Evolutionary conservation across 2,113 vertebrate species (phyloP).

Genomic region (Mustelus asterias): DNA sequence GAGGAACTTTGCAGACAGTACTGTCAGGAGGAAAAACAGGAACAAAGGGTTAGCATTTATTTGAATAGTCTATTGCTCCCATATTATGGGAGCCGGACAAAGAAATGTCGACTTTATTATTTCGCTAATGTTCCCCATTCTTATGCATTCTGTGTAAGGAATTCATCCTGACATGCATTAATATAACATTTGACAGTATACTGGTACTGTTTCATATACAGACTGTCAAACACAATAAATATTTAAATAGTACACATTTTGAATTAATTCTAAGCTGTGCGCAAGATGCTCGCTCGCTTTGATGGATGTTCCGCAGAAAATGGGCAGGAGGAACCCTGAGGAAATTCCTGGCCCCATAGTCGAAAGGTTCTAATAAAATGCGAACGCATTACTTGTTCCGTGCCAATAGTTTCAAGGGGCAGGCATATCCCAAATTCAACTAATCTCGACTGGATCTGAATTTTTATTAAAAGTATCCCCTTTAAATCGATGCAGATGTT

Average conservation of each 20-base stretch:
- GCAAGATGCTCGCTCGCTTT: neutral
- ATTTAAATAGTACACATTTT: neutral
- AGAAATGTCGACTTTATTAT: neutral
- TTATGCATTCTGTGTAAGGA: neutral
- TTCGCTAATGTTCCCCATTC: neutral
- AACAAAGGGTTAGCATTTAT: neutral
- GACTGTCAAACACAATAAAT: conserved; percentile 26
- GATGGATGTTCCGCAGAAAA: neutral
- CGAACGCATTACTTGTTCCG: neutral
- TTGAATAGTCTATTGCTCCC: neutral
- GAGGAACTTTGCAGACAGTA: neutral
- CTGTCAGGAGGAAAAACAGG: neutral
- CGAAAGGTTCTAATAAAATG: neutral
- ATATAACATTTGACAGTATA: neutral
- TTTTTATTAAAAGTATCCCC: neutral
- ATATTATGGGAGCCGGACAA: neutral
- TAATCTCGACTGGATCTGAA: neutral
- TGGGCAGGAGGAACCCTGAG: neutral
- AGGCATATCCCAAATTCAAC: neutral
- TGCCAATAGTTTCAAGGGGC: neutral
- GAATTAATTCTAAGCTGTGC: conserved; percentile 9
- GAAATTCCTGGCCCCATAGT: conserved; percentile 10
- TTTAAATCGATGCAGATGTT: conserved; percentile 11
- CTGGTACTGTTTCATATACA: neutral
- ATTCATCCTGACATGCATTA: conserved; percentile 1